Conservation (phyloP, 2,797 vertebrate species). For the Australoheros facetus region DNA sequence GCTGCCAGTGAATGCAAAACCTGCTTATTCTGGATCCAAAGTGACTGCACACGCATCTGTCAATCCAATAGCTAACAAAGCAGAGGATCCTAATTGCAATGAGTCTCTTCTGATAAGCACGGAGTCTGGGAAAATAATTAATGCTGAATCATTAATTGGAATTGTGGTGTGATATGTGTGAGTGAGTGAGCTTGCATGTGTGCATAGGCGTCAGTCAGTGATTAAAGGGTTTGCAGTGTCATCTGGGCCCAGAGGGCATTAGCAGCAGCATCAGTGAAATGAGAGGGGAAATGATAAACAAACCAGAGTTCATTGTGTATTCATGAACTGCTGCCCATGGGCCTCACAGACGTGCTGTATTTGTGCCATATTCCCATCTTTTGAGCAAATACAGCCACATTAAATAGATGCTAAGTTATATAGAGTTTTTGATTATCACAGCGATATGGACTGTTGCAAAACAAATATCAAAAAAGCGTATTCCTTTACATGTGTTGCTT, state of each 20-base stretch:
- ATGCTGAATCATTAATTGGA: constrained; percentile 51
- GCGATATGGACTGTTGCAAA: not conserved
- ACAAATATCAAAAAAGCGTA: not conserved
- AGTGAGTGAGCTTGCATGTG: not conserved
- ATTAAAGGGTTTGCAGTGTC: constrained; percentile 60
- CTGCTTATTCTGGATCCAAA: constrained; percentile 5
- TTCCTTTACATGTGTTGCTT: not conserved
- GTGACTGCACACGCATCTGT: not conserved
- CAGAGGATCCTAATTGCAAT: constrained; percentile 26
- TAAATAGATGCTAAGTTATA: not conserved
- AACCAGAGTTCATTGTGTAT: constrained; percentile 53
- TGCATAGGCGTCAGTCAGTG: constrained; percentile 12
- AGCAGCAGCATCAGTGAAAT: constrained; percentile 42
- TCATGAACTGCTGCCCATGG: constrained; percentile 43
- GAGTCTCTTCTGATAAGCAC: constrained; percentile 20
- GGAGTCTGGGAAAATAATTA: constrained; percentile 39
- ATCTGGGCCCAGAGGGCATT: constrained; percentile 52
- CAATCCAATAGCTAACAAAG: constrained; percentile 12
- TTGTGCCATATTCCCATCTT: constrained; percentile 39
- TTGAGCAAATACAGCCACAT: constrained; percentile 32
- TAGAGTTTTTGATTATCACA: constrained; percentile 6
- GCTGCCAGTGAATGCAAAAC: not conserved
- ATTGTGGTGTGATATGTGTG: constrained; percentile 18
- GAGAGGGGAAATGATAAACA: constrained; percentile 54
- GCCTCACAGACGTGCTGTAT: constrained; percentile 18